Percentiles rank a stretch among this genome's conserved stretches.
Conservation (phyloP, 2,113 vertebrate genomes). For the Megaceryle torquata region DNA sequence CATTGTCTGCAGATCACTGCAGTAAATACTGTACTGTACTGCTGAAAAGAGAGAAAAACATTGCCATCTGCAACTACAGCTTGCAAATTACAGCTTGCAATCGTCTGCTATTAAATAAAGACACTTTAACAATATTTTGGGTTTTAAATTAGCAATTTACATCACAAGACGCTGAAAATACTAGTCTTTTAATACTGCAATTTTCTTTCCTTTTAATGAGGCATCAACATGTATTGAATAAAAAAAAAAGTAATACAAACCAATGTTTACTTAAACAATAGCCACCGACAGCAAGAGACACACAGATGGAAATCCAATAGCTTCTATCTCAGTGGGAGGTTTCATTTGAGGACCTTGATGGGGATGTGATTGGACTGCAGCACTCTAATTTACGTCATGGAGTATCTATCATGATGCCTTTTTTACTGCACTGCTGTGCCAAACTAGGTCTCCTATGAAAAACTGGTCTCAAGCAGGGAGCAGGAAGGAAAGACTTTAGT, state of each 20-base stretch:
- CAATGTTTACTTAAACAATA: slow-evolving; percentile 80
- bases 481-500: slow-evolving; percentile 32
- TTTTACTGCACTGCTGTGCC: slow-evolving; percentile 40
- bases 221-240: slow-evolving; percentile 70
- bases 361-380: slow-evolving; percentile 41
- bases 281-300: slow-evolving; percentile 61
- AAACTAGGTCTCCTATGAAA: slow-evolving; percentile 42
- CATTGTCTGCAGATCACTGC: slow-evolving; percentile 72
- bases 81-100: slow-evolving; percentile 84
- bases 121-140: slow-evolving; percentile 84
- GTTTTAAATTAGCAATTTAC: slow-evolving; percentile 84
- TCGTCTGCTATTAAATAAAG: slow-evolving; percentile 83
- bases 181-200: slow-evolving; percentile 79
- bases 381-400: slow-evolving; percentile 59
- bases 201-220: slow-evolving; percentile 76
- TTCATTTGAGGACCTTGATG: slow-evolving; percentile 35
- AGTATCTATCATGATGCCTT: slow-evolving; percentile 51
- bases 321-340: slow-evolving; percentile 47
- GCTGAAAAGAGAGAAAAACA: slow-evolving; percentile 77
- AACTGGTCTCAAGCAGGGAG: slow-evolving; percentile 42
- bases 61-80: slow-evolving; percentile 83
- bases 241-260: slow-evolving; percentile 55
- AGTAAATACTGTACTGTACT: slow-evolving; percentile 73
- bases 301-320: slow-evolving; percentile 64
- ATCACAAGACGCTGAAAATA: slow-evolving; percentile 78